phyloP scores from a whole-genome alignment of 2,113 vertebrate genomes.

The Tenebrosternarchus preto region DNA sequence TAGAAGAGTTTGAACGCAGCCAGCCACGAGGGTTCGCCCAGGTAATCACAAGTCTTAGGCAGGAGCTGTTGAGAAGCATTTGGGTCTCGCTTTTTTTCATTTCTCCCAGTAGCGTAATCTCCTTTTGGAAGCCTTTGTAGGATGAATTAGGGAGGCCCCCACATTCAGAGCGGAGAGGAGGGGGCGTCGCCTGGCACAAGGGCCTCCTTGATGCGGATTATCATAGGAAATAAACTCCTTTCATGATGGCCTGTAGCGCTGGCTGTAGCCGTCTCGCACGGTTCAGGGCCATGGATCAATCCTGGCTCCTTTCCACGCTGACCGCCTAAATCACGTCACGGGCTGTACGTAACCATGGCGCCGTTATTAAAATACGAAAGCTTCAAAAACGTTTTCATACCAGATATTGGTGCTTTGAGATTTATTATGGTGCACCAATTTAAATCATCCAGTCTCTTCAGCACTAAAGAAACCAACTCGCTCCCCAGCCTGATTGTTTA shows the following conservation, averaged over 20 bases:
- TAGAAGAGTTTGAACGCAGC: neutral
- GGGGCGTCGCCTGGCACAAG: conserved; percentile 71
- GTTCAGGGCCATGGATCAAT: neutral
- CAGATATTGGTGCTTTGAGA: neutral
- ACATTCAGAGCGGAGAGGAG: conserved; percentile 69
- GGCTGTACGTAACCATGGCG: no score
- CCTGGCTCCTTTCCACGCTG: neutral
- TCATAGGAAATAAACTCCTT: conserved; percentile 74
- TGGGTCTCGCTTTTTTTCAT: conserved; percentile 69
- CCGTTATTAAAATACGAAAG: no score
- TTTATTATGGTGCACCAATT: no score
- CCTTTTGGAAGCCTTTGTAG: conserved; percentile 75
- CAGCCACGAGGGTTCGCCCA: conserved; percentile 48
- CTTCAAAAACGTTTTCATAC: neutral
- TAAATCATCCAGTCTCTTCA: no score
- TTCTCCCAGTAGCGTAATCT: conserved; percentile 72
- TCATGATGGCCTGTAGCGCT: conserved; percentile 74
- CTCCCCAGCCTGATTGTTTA: no score
- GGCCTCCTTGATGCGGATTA: conserved; percentile 74
- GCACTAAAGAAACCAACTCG: no score
- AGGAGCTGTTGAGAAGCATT: conserved; percentile 66
- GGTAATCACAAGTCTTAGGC: conserved; percentile 70
- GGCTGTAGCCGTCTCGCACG: conserved; percentile 51
- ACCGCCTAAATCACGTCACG: no score
- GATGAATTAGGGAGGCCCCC: conserved; percentile 74